phyloP scores from a whole-genome alignment of 1,140 invertebrate genomes.

The Ganaspis sp. region DNA sequence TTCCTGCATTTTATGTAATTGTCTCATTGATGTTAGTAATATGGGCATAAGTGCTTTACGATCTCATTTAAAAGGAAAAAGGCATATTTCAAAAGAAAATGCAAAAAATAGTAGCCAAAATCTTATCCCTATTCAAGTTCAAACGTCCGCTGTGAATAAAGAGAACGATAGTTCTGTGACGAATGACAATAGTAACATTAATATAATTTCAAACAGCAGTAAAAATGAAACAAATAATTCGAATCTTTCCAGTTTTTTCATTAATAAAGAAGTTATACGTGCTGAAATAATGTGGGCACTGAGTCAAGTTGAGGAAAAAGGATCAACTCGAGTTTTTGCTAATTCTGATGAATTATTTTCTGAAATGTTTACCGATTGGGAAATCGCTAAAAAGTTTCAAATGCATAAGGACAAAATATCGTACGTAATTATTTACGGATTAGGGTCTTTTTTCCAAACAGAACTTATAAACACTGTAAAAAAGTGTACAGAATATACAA shows the following conservation, averaged over 20 bases:
- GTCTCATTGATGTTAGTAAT: background rate
- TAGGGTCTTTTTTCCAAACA: background rate
- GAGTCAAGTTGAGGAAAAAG: background rate
- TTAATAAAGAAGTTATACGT: background rate
- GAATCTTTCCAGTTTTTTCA: background rate
- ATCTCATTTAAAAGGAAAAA: background rate
- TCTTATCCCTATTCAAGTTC: background rate
- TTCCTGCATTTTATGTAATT: background rate
- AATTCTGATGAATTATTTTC: background rate
- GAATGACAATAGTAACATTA: background rate
- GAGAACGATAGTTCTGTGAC: background rate
- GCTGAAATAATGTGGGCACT: conserved; percentile 1
- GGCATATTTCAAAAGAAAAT: background rate
- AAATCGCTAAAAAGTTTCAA: background rate
- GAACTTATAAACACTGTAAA: background rate
- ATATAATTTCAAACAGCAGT: background rate
- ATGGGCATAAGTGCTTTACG: background rate
- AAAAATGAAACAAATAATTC: background rate
- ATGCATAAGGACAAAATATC: conserved; percentile 5
- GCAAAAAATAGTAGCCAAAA: background rate
- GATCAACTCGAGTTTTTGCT: background rate
- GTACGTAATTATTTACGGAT: background rate
- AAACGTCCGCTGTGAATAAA: background rate
- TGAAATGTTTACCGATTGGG: background rate
- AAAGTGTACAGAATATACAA: background rate